Base-by-base conservation (phyloP, 2,113 vertebrate genomes). In the Sinocyclocheilus maitianheensis region DNA sequence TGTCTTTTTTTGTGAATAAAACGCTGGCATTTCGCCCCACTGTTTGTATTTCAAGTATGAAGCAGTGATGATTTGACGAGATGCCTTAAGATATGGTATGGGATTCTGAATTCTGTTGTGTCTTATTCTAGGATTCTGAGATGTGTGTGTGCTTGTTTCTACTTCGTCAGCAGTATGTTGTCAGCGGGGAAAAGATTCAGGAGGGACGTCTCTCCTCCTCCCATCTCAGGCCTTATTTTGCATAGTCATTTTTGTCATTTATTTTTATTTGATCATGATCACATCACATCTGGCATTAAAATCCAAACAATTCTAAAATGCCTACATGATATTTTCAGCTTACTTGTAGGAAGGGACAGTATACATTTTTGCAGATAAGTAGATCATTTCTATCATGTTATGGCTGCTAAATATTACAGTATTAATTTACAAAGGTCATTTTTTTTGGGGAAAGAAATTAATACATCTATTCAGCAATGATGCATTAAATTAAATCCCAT, bases 151-250 rank as follows among this genome's bases (percentile, higher is more conserved):
- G 9, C 14, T 48, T 69, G 14, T 30, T 18, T 51, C 16, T 18
- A 13, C 76, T 55, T 77, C 4, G 16, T 77, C 80, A 34, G 80
- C 80, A 18, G 62, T 37, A 67, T 69, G 24, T 82, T 82, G 62
- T 82, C 80, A 69, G 24, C 43, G 34, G 43, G 24, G 63, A 18
- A 30, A 34, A 11, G 10, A 67, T 46, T 48, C 40, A 81, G 60
- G n/a, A 67, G 62, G 58, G 37, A 81, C 78, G 3, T 62, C 22
- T 48, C 46, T 48, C 11, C 11, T 72, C 37, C 20, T 72, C 37
- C 69, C 20, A 43, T 72, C n/a, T 55, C 24, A 11, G 46, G 30
- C 48, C 51, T 34, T 55, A 30, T 55, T 55, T 51, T 77, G 51
- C 24, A 55, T 77, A n/a, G 72, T 75, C 0, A n/a, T 75, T 43